Evolutionary conservation across 2,888 invertebrate species (phyloP).

Genomic region (Eristalis pertinax): DNA sequence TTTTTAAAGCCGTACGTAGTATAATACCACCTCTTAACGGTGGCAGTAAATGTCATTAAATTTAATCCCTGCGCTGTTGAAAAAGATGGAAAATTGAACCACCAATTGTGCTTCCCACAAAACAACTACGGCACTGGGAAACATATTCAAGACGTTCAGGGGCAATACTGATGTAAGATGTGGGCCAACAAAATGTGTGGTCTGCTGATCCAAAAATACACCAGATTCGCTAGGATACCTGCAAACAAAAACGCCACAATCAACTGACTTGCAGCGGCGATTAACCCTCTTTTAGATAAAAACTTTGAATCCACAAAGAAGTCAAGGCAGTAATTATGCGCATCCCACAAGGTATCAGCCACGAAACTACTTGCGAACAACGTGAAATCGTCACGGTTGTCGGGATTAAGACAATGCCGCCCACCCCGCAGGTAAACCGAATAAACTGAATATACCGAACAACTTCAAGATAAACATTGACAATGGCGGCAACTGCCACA

Average conservation of each 20-base stretch:
- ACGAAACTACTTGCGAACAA: conserved; percentile 38
- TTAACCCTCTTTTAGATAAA: conserved; percentile 27
- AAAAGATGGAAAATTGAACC: too few species aligned
- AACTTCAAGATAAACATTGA: conserved; percentile 59
- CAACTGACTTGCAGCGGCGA: not conserved
- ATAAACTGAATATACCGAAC: conserved; percentile 28
- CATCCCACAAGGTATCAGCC: conserved; percentile 10
- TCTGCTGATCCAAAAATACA: not conserved
- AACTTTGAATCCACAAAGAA: not conserved
- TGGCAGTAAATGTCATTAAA: too few species aligned
- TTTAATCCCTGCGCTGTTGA: too few species aligned
- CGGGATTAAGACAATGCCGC: conserved; percentile 60
- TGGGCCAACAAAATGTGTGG: not conserved
- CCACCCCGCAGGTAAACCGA: conserved; percentile 39
- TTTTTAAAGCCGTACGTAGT: too few species aligned
- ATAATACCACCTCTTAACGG: too few species aligned
- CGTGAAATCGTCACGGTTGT: conserved; percentile 59
- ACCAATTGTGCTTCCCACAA: too few species aligned
- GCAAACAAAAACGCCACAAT: not conserved
- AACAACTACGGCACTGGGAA: too few species aligned
- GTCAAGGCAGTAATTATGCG: conserved; percentile 41
- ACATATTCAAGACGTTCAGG: too few species aligned
- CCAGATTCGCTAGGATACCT: not conserved
- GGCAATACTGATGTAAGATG: too few species aligned
- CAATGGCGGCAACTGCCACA: conserved; percentile 50